Base-by-base conservation (phyloP, 2,888 invertebrate species). In the Carcina quercana region DNA sequence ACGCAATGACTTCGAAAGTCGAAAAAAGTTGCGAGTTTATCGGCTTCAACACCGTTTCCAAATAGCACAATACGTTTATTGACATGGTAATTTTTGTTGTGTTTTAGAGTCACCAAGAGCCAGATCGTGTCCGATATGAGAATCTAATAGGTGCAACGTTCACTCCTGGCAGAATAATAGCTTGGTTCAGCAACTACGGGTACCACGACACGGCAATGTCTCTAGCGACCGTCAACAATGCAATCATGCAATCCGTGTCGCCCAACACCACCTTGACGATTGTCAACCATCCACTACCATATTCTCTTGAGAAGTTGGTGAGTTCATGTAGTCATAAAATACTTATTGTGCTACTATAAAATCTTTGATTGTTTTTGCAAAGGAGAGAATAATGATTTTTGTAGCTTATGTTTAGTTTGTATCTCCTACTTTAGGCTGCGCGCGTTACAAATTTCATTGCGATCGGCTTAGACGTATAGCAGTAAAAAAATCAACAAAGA, bases 131-230 rank as follows among this genome's bases (percentile, higher is more conserved):
- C 8, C 80, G 86, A 37, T 69, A 76, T 21, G 85, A 85, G 40
- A 87, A 87, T 38, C 59, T 90, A 28, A 72, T 84, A 0, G 89
- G 88, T 0, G 89, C 88, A 1, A 85, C 87, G 1, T 86, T 88
- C 50, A 52, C 78, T 1, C 46, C 51, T 1, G 51, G 59, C 4
- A 61, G 62, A 10, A 80, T 90, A 2, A 89, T 83, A 0, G 91
- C 88, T 3, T 90, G 90, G 87, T 91, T 93, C 62, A 93, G 94
- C 57, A 93, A 92, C 60, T 91, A 92, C 50, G 91, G 93, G 0
- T 89, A 88, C 53, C 94, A 95, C 61, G 87, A 90, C 28, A 87
- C 91, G 0, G 90, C 91, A 0, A 82, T 92, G 26, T 84, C 92
- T 0, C 71, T 94, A 12, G 87, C 88, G 37, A 66, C 88, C 28